Evolutionary conservation across 2,797 vertebrate genomes (phyloP).

Genomic region (Valencia hispanica): DNA sequence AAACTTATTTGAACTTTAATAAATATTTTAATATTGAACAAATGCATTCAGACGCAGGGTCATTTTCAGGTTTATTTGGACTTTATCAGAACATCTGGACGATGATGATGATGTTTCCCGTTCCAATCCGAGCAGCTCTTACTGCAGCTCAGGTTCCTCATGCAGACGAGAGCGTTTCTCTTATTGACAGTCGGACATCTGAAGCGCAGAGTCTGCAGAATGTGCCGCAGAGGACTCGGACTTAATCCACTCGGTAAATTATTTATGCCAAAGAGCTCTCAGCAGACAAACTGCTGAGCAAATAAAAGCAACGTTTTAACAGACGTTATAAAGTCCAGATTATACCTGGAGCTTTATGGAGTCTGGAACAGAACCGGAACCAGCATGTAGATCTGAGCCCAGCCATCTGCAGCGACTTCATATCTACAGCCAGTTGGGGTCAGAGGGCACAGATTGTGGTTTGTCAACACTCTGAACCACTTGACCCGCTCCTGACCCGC

Average conservation of each 20-base stretch:
- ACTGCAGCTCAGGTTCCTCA: background rate
- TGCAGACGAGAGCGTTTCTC: background rate
- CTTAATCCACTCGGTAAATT: slow-evolving; percentile 36
- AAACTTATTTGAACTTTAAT: too few species aligned
- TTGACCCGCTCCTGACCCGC: slow-evolving; percentile 36
- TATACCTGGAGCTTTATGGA: background rate
- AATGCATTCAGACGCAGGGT: background rate
- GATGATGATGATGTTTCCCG: background rate
- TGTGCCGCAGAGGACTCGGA: background rate
- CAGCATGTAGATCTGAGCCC: background rate
- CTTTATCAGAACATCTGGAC: background rate
- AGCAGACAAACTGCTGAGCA: slow-evolving; percentile 2
- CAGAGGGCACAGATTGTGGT: slow-evolving; percentile 60
- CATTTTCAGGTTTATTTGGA: background rate
- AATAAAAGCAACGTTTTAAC: background rate
- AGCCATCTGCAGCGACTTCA: background rate
- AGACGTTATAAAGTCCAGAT: background rate
- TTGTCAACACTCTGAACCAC: slow-evolving; percentile 45
- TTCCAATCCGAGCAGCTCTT: background rate
- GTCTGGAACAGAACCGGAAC: background rate
- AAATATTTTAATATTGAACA: background rate
- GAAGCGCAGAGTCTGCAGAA: slow-evolving; percentile 6
- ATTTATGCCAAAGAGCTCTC: slow-evolving; percentile 22
- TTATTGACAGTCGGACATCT: background rate
- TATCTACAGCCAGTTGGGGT: slow-evolving; percentile 19